Conservation (phyloP, 2,888 invertebrate genomes). For the Coelinius sp. region DNA sequence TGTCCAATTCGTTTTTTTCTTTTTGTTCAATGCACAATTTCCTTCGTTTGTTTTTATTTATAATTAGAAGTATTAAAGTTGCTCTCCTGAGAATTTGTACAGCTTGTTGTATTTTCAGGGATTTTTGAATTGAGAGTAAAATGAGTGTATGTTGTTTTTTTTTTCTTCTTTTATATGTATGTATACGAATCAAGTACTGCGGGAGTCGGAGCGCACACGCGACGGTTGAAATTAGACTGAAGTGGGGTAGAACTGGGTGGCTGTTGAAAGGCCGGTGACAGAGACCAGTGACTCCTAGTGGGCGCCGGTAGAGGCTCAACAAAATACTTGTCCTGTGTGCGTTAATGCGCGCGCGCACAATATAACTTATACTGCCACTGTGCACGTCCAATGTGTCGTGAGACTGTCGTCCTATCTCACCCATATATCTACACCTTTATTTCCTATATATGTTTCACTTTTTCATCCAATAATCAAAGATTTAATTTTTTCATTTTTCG, state of each 20-base stretch:
- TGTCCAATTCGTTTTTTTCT: no score
- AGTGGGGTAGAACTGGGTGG: slow-evolving; percentile 57
- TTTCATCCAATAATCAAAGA: no score
- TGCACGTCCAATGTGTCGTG: slow-evolving; percentile 28
- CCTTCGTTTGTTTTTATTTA: no score
- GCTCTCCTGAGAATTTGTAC: not conserved
- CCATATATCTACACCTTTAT: slow-evolving; percentile 21
- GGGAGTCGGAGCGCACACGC: slow-evolving; percentile 64
- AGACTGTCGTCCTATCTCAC: slow-evolving; percentile 25
- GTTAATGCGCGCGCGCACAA: slow-evolving; percentile 19
- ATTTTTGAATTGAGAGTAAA: not conserved
- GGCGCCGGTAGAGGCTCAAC: slow-evolving; percentile 68
- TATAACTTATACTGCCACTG: slow-evolving; percentile 20
- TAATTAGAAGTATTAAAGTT: no score
- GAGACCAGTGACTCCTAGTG: slow-evolving; percentile 67
- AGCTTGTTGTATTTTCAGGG: not conserved
- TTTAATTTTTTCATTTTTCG: not conserved
- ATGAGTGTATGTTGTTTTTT: not conserved
- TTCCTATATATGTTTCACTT: no score
- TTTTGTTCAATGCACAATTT: no score
- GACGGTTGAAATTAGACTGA: slow-evolving; percentile 72
- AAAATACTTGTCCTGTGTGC: slow-evolving; percentile 34
- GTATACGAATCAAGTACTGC: slow-evolving; percentile 42
- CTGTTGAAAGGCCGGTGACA: slow-evolving; percentile 64
- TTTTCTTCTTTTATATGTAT: not conserved